These are phyloP conservation scores for Cryptophagus acutangulus DNA, from an alignment of 2,888 invertebrate genomes.

Conservation along the genomic window DNA sequence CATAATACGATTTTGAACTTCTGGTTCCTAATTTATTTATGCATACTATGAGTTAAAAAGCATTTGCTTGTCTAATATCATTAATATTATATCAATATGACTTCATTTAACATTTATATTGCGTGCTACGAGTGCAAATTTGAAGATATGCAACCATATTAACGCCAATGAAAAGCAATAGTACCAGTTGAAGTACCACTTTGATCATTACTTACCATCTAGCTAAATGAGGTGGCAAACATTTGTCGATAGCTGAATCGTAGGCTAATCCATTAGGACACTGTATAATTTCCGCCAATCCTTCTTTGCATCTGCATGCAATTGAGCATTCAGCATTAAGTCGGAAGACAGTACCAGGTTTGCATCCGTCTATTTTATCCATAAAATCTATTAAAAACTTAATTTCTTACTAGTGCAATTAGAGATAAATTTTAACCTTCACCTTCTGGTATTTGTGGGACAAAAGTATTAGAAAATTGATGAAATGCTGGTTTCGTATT, in stretches of 20 bases:
- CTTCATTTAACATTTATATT: no score
- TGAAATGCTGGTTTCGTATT: conserved; percentile 32
- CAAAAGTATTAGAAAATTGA: conserved; percentile 15
- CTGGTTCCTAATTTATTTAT: no score
- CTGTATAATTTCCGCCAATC: conserved; percentile 42
- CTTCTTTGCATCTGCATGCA: conserved; percentile 42
- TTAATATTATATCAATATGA: no score
- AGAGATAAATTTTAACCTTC: conserved; percentile 5
- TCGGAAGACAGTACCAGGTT: conserved; percentile 39
- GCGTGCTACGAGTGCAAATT: no score
- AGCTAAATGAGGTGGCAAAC: conserved; percentile 41
- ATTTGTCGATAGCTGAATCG: conserved; percentile 42
- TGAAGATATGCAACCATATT: no score
- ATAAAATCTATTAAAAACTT: conserved; percentile 34
- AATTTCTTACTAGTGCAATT: conserved; percentile 4
- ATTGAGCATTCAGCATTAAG: conserved; percentile 43
- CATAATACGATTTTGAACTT: no score
- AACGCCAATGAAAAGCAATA: no score
- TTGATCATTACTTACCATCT: conserved; percentile 44
- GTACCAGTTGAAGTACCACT: no score
- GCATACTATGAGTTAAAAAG: no score
- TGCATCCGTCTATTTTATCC: conserved; percentile 31
- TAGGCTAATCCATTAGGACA: conserved; percentile 45
- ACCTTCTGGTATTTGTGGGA: conserved; percentile 31
- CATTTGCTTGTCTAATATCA: no score